These are phyloP conservation scores for Aporophyla nigra DNA, from an alignment of 2,888 invertebrate species.

Conservation along the genomic window DNA sequence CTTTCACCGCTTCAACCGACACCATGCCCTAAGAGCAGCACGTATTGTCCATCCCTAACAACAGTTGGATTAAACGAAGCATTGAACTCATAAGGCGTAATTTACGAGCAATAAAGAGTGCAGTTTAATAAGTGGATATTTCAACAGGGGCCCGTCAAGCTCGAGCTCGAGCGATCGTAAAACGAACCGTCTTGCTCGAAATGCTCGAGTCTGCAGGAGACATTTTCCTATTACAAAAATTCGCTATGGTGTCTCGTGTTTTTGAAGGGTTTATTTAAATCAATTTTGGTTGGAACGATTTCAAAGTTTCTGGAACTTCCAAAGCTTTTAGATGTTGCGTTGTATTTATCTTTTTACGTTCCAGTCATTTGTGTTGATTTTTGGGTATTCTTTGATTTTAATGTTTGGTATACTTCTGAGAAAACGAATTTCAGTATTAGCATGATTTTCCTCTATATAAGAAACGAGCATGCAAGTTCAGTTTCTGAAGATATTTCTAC, in stretches of 20 bases:
- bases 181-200: conserved; percentile 66
- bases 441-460: neutral
- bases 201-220: conserved; percentile 56
- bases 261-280: conserved; percentile 45
- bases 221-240: conserved; percentile 67
- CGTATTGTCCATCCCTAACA: conserved; percentile 69
- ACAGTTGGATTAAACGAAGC: conserved; percentile 79
- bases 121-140: conserved; percentile 84
- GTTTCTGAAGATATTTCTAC: neutral
- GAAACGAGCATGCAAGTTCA: neutral
- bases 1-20: conserved; percentile 29
- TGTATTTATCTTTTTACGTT: conserved; percentile 14
- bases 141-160: conserved; percentile 75
- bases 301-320: conserved; percentile 6
- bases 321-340: conserved; percentile 14
- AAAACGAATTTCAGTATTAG: neutral
- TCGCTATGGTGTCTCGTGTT: conserved; percentile 57
- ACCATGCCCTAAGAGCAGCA: conserved; percentile 55
- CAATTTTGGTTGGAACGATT: conserved; percentile 36
- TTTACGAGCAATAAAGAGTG: conserved; percentile 85
- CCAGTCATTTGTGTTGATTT: conserved; percentile 6
- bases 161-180: conserved; percentile 72
- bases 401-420: neutral
- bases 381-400: neutral
- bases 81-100: conserved; percentile 84